Base-by-base conservation (phyloP, 2,797 vertebrate genomes). In the Poecilia picta region DNA sequence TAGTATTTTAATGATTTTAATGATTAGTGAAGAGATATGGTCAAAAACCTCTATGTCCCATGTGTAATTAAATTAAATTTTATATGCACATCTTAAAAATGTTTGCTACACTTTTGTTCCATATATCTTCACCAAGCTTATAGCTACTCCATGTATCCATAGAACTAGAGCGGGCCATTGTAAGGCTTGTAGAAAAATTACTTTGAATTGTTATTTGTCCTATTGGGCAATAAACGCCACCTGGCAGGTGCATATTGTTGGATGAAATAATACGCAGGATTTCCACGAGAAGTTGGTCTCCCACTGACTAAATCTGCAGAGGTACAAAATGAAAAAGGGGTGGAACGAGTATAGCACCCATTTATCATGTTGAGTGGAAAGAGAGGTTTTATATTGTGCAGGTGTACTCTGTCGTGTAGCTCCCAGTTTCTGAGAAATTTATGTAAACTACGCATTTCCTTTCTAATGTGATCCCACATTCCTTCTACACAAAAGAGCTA, bases 301-400 rank as follows among this genome's bases (percentile, higher is more conserved):
- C 31, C 62, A 43, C 41, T 71, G 68, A 45, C 39, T 28, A 71
- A 71, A 71, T 71, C 41, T 71, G 68, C 41, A n/a, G 43, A 71
- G 25, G 25, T 45, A 28, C 39, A n/a, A 71, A 13, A 71, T 45
- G 68, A 71, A 45, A 36, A 43, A 70, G 25, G 25, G 20, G 39
- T 71, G 25, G 45, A 45, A 8, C 5, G 10, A 23, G 36, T 5
- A 39, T 5, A 25, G 10, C 8, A 41, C 3, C 36, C 11, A 68
- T 68, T 68, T 43, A 43, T 25, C 20, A 41, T 68, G 36, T 68
- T 2, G 20, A n/a, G 39, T 43, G 39, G 20, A 45, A 45, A n/a
- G 23, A 45, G 15, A 43, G 36, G 39, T 43, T 70, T 70, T 1
- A n/a, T 41, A 70, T 45, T 45, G 45, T 28, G 23, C 68, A 28